Conservation (phyloP, 1,140 invertebrate genomes). For the Octopus sinensis region DNA sequence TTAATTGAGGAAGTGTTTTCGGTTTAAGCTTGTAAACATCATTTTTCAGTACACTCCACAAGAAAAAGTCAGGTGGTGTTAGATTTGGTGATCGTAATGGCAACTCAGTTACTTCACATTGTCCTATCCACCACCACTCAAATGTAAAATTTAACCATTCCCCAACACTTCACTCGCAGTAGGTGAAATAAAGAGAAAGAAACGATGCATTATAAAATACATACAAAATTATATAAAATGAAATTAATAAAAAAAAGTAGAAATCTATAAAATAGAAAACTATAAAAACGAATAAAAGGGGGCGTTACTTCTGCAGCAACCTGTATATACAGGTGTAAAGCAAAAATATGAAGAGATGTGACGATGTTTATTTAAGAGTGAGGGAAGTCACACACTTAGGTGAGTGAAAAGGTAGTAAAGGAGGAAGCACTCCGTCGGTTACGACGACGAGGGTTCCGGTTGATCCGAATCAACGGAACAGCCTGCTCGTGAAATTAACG, state of each 20-base stretch:
- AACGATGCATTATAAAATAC: slow-evolving; percentile 8
- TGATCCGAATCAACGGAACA: no score
- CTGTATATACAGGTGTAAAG: not conserved
- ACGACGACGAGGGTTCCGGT: no score
- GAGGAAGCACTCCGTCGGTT: no score
- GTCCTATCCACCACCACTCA: not conserved
- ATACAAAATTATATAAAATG: not conserved
- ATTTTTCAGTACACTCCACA: slow-evolving; percentile 1
- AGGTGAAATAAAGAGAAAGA: not conserved
- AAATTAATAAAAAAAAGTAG: slow-evolving; percentile 5
- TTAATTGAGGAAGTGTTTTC: not conserved
- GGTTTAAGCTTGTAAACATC: slow-evolving; percentile 1
- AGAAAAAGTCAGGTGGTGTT: slow-evolving; percentile 2
- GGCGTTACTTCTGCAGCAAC: not conserved
- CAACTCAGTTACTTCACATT: not conserved
- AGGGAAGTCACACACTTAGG: no score
- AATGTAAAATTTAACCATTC: not conserved
- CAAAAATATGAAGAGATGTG: no score
- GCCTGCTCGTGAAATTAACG: no score
- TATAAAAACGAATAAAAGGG: not conserved
- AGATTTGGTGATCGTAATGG: not conserved
- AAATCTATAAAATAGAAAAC: not conserved
- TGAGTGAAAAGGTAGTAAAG: no score
- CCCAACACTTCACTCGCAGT: not conserved
- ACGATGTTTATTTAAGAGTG: no score